These are phyloP conservation scores for Opisthograptis luteolata DNA, from an alignment of 2,888 invertebrate genomes.

Conservation along the genomic window DNA sequence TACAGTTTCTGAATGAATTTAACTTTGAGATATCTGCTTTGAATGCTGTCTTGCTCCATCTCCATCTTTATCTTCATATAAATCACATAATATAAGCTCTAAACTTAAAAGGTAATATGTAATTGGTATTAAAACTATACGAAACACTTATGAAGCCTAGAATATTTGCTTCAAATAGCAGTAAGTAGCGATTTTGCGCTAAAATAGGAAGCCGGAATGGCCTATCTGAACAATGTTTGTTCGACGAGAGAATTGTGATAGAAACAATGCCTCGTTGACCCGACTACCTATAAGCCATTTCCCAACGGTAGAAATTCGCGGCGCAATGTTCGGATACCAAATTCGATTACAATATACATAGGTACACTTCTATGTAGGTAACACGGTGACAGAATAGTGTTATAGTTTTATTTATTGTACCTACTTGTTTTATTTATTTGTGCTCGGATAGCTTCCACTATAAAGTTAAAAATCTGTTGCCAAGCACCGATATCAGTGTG, in stretches of 20 bases:
- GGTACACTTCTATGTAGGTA: slow-evolving; percentile 15
- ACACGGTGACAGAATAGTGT: slow-evolving; percentile 3
- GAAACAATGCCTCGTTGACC: slow-evolving; percentile 30
- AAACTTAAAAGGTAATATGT: no score
- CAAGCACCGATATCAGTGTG: no score
- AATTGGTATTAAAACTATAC: no score
- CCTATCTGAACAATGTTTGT: slow-evolving; percentile 9
- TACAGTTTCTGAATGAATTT: slow-evolving; percentile 53
- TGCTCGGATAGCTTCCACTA: no score
- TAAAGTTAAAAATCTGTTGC: no score
- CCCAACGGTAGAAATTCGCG: slow-evolving; percentile 14
- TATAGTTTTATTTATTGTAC: slow-evolving; percentile 11
- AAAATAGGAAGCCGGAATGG: background rate
- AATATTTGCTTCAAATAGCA: background rate
- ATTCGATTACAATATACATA: slow-evolving; percentile 21
- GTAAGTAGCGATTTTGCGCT: background rate
- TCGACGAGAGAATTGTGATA: slow-evolving; percentile 15
- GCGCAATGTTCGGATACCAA: slow-evolving; percentile 24
- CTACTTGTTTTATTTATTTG: no score
- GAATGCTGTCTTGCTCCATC: slow-evolving; percentile 16
- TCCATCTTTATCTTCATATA: background rate
- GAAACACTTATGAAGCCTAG: background rate
- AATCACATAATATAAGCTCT: background rate
- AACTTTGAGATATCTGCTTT: slow-evolving; percentile 22
- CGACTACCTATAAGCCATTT: slow-evolving; percentile 21